A percentile compares a stretch with the other conserved stretches of the same genome.
Evolutionary conservation across 2,888 invertebrate species (phyloP).

Genomic region (Cephus spinipes): DNA sequence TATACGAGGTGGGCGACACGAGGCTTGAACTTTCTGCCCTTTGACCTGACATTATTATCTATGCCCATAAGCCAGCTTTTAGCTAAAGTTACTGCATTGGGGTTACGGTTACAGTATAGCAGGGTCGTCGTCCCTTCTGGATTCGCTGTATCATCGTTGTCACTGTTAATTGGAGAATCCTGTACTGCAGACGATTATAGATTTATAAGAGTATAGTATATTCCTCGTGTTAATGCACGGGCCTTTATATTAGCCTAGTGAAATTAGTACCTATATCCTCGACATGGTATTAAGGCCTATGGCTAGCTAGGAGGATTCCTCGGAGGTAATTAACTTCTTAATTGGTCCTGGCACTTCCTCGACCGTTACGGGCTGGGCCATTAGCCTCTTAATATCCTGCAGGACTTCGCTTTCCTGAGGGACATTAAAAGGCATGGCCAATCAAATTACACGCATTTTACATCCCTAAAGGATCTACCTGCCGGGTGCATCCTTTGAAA

Average conservation of each 20-base stretch:
- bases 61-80: not conserved
- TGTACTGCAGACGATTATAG: not conserved
- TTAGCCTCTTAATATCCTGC: not conserved
- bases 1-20: not conserved
- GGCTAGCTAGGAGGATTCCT: not conserved
- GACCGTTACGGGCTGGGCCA: not conserved
- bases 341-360: not conserved
- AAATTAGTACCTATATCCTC: not conserved
- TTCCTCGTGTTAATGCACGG: not conserved
- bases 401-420: not conserved
- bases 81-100: not conserved
- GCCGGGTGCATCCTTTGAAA: not conserved
- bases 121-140: not conserved
- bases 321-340: not conserved
- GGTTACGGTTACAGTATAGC: not conserved
- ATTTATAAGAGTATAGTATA: not conserved
- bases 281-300: not conserved
- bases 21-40: not conserved
- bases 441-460: not conserved
- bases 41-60: not conserved
- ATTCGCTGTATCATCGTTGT: not conserved
- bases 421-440: not conserved
- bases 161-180: not conserved
- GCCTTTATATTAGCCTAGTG: not conserved
- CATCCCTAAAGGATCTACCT: not conserved